A percentile compares a stretch with the other conserved stretches of the same genome.
These are phyloP conservation scores for Muraenolepis orangiensis DNA, from an alignment of 2,797 vertebrate genomes.

Conservation along the genomic window DNA sequence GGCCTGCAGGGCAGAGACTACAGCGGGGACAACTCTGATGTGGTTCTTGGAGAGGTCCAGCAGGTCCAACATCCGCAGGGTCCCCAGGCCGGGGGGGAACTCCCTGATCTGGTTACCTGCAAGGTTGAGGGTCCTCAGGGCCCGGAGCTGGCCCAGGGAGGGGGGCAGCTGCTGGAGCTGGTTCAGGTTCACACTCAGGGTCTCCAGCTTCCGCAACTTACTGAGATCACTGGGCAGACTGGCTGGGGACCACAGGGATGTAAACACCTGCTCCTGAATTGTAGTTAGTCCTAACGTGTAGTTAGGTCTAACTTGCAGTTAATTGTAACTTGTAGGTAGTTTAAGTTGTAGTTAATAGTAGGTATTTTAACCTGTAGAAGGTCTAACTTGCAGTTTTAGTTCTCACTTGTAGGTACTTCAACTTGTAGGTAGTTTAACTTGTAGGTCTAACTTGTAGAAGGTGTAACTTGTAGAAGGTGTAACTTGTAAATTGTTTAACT, in stretches of 20 bases:
- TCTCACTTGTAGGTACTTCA: too few species aligned
- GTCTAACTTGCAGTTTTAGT: background rate
- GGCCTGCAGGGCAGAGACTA: conserved; percentile 83
- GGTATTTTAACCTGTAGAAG: background rate
- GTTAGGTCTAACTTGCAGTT: too few species aligned
- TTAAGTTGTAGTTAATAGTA: background rate
- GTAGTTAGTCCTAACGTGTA: too few species aligned
- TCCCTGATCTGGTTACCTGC: conserved; percentile 85
- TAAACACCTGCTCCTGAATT: too few species aligned
- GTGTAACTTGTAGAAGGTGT: too few species aligned
- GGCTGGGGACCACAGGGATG: conserved; percentile 59
- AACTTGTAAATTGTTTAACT: background rate
- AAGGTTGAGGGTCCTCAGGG: conserved; percentile 85
- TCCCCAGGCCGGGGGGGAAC: conserved; percentile 82
- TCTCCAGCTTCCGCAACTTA: conserved; percentile 93
- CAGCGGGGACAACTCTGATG: conserved; percentile 82
- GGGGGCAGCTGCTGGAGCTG: conserved; percentile 79
- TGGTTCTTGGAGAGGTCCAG: conserved; percentile 91
- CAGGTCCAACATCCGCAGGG: conserved; percentile 85
- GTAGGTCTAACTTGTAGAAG: too few species aligned
- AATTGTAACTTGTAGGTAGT: too few species aligned
- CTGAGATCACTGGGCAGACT: conserved; percentile 83
- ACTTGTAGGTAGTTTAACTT: background rate
- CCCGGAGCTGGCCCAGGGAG: conserved; percentile 80
- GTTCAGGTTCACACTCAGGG: conserved; percentile 85